Evolutionary conservation across 2,888 invertebrate genomes (phyloP), one percentile per base, ranked within the genome.

Genomic region (Mesorhabditis belari): DNA sequence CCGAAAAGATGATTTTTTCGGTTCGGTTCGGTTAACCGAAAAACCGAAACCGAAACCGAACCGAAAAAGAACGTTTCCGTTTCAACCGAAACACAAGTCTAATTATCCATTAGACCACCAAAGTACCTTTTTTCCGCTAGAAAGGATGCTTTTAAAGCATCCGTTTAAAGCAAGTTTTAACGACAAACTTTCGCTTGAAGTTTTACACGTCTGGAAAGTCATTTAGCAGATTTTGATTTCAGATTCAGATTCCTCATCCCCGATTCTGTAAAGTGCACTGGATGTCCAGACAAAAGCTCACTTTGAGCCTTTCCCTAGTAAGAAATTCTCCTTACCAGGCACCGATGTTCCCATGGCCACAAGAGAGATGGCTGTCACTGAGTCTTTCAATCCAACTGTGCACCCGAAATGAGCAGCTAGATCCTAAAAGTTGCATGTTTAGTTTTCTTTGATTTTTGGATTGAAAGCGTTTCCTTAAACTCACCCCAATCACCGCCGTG

Each of bases 331-430:
- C 80, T 73, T 83, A 92, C 93, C 93, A 85, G 98, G 98, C 84
- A 98, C 90, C 85, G 93, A 94, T 67, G 98, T 98, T 74, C 98
- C 98, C 69, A 98, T 86, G 12, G 98, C 98, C 23, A 98, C 96
- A 82, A 98, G 92, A 50, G 92, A 89, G 77, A 98, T 92, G 75
- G 98, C 96, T 55, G 96, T 98, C 70, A 98, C 92, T 5, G 92
- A 88, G 83, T 98, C 96, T 84, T 90, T 90, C 56, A 71, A 51
- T 26, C 71, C 71, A 3, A 71, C 71, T 25, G 93, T 94, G 83
- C 95, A 95, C 69, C 98, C 98, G 82, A 98, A 95, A 84, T 92
- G 91, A 1, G 93, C 90, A 3, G 98, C 96, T 53, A 96, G 87
- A 83, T 98, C 98, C 44, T 35, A n/a, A n/a, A 35, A 35, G n/a